These are phyloP conservation scores for Tillus elongatus DNA, from an alignment of 2,888 invertebrate genomes.

Conservation along the genomic window DNA sequence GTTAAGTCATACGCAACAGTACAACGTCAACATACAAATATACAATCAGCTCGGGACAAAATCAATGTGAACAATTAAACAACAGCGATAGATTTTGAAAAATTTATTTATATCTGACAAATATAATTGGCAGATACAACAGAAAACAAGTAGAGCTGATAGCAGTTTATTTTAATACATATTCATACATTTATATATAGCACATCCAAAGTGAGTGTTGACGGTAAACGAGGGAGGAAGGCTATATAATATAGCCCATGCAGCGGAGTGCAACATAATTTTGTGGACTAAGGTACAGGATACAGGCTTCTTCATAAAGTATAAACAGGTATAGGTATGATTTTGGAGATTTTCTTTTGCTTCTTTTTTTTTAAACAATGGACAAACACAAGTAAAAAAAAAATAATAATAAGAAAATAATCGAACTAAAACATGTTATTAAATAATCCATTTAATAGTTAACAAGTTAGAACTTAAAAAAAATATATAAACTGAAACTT, in stretches of 20 bases:
- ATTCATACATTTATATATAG: constrained; percentile 46
- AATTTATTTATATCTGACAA: constrained; percentile 45
- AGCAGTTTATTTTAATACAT: constrained; percentile 45
- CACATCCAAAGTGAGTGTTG: constrained; percentile 44
- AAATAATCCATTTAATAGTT: constrained; percentile 41
- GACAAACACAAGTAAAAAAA: constrained; percentile 35
- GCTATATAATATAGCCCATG: constrained; percentile 35
- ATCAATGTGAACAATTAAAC: constrained; percentile 15
- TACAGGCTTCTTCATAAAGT: constrained; percentile 28
- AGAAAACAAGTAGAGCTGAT: constrained; percentile 45
- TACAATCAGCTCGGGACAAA: too few relatives aligned
- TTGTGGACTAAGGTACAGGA: constrained; percentile 36
- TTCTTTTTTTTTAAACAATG: too few relatives aligned
- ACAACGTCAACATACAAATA: too few relatives aligned
- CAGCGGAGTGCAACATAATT: constrained; percentile 39
- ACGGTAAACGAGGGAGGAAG: constrained; percentile 38
- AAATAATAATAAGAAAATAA: constrained; percentile 23
- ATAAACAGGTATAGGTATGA: constrained; percentile 30
- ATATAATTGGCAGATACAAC: constrained; percentile 44
- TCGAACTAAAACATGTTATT: constrained; percentile 39
- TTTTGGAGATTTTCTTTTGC: constrained; percentile 29
- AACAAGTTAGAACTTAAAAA: constrained; percentile 42
- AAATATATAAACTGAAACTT: constrained; percentile 32
- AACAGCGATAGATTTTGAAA: constrained; percentile 35
- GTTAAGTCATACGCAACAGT: too few relatives aligned